Evolutionary conservation across 1,140 invertebrate genomes (phyloP).

Genomic region (Eurosta solidaginis): DNA sequence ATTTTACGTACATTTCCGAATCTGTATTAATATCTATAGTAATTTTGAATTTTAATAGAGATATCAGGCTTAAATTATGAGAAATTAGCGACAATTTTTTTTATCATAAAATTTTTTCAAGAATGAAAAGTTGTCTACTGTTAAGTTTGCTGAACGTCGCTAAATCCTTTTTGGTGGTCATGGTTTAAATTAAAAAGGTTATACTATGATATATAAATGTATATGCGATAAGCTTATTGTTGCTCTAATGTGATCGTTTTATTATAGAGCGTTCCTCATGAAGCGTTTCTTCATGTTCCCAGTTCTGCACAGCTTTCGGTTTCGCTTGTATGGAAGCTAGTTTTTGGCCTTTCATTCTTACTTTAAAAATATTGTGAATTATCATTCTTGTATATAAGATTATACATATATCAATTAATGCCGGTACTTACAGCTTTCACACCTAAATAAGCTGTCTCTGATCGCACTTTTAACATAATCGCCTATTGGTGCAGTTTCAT

Average conservation of each 20-base stretch:
- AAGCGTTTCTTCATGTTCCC: slow-evolving; percentile 62
- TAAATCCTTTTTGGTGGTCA: no score
- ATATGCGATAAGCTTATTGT: not conserved
- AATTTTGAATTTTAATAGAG: no score
- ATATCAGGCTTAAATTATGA: no score
- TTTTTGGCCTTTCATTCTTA: slow-evolving; percentile 77
- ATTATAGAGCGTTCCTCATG: slow-evolving; percentile 36
- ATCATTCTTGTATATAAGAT: not conserved
- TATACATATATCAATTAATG: not conserved
- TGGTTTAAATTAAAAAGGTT: no score
- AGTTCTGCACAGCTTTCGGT: slow-evolving; percentile 62
- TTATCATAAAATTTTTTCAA: no score
- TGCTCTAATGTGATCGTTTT: not conserved
- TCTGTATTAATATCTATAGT: no score
- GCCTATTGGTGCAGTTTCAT: slow-evolving; percentile 69
- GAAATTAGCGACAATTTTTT: no score
- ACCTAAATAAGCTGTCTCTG: slow-evolving; percentile 67
- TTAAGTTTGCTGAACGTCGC: no score
- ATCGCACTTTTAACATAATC: slow-evolving; percentile 68
- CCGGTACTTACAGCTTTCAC: slow-evolving; percentile 45
- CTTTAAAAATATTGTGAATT: slow-evolving; percentile 44
- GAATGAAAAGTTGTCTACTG: no score
- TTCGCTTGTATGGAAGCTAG: slow-evolving; percentile 69
- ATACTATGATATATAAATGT: not conserved
- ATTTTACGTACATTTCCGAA: no score